These are phyloP conservation scores for Ceratotherium simum DNA, from an alignment of 2,113 vertebrate genomes.

Conservation along the genomic window DNA sequence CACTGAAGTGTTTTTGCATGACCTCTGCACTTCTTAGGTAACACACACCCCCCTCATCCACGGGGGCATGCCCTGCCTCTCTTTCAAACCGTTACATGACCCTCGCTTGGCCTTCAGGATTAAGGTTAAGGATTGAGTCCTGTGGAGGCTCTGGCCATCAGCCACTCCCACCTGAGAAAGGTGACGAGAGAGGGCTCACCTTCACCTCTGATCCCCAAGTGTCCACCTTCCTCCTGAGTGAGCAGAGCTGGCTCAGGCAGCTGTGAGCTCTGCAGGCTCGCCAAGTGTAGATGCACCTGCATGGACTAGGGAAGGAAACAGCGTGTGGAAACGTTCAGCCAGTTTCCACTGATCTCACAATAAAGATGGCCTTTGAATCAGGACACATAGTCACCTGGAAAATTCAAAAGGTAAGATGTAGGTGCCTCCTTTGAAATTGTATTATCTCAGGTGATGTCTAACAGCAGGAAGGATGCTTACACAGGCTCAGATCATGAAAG, in stretches of 20 bases:
- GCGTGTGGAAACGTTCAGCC: not conserved
- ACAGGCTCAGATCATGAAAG: not conserved
- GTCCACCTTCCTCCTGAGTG: too few relatives aligned
- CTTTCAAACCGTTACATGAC: too few relatives aligned
- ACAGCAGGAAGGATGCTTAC: not conserved
- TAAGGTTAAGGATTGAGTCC: not conserved
- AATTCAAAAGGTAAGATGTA: not conserved
- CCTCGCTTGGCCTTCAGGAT: not conserved
- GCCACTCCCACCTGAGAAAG: not conserved
- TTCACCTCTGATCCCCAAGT: rapidly evolving
- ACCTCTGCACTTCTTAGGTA: not conserved
- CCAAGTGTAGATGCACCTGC: not conserved
- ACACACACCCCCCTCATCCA: too few relatives aligned
- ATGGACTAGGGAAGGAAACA: not conserved
- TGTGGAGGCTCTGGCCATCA: not conserved
- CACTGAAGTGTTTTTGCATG: not conserved
- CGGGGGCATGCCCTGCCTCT: rapidly evolving
- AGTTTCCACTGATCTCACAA: not conserved
- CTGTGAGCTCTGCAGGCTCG: rapidly evolving
- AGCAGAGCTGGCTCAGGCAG: rapidly evolving
- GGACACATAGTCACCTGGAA: not conserved
- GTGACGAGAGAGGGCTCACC: not conserved
- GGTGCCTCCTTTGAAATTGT: too few relatives aligned
- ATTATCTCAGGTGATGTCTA: rapidly evolving
- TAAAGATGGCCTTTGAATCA: not conserved